phyloP scores from a whole-genome alignment of 2,113 vertebrate species.

The Colius striatus region DNA sequence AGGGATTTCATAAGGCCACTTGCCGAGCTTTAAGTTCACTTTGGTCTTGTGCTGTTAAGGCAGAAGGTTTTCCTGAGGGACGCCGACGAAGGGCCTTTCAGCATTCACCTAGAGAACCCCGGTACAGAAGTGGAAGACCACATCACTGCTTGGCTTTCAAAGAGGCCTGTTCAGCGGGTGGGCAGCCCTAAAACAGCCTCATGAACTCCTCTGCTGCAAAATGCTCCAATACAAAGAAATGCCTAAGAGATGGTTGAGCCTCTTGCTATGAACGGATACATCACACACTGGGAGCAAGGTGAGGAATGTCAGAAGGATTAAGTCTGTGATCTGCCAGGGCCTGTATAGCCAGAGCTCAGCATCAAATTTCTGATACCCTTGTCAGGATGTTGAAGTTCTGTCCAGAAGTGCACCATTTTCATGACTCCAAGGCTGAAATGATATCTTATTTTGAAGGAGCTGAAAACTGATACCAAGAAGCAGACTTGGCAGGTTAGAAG shows the following conservation, averaged over 20 bases:
- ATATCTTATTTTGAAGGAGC: neutral
- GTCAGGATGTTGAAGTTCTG: neutral
- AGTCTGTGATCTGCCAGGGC: neutral
- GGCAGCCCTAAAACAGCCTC: neutral
- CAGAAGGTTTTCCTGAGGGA: neutral
- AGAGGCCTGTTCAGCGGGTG: neutral
- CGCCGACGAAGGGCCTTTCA: neutral
- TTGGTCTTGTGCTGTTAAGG: neutral
- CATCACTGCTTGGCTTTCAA: neutral
- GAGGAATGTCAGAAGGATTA: neutral
- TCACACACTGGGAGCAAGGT: neutral
- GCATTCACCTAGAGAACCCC: neutral
- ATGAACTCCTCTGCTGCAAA: neutral
- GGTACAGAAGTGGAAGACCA: rapidly evolving
- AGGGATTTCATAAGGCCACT: neutral
- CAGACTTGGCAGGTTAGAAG: neutral
- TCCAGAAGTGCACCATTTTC: neutral
- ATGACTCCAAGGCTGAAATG: neutral
- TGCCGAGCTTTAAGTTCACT: neutral
- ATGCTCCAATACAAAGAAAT: neutral
- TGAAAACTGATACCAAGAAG: neutral
- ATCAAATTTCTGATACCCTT: neutral
- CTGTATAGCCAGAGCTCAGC: neutral
- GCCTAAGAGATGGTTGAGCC: rapidly evolving
- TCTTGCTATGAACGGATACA: neutral